Conservation (phyloP, 2,113 vertebrate genomes). For the Dipodomys spectabilis region DNA sequence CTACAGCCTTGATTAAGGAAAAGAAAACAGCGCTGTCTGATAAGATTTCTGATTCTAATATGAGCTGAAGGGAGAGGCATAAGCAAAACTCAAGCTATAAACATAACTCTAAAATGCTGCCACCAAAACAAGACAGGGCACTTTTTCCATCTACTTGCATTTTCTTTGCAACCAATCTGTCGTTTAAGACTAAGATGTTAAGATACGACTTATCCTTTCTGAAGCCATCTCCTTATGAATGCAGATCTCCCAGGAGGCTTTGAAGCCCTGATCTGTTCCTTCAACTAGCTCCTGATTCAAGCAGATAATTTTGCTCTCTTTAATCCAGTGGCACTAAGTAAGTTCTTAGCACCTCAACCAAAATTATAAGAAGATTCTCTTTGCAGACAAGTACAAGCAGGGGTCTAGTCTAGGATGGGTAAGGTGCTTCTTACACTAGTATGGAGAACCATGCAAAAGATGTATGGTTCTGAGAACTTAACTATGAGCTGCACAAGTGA, state of each 20-base stretch:
- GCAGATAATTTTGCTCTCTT: conserved; percentile 75
- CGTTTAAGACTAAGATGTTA: conserved; percentile 71
- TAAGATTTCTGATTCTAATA: not conserved
- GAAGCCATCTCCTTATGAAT: conserved; percentile 69
- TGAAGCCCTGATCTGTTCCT: conserved; percentile 61
- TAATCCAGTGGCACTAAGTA: conserved; percentile 73
- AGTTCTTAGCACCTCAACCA: conserved; percentile 59
- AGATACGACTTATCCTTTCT: conserved; percentile 63
- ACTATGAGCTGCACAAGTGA: not conserved
- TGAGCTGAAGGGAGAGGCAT: not conserved
- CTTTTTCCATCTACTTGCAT: conserved; percentile 55
- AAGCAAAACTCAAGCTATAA: not conserved
- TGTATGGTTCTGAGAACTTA: not conserved
- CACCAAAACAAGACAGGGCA: conserved; percentile 14
- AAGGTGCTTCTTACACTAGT: not conserved
- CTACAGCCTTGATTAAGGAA: not conserved
- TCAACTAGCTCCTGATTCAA: conserved; percentile 71
- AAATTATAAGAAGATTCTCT: conserved; percentile 50
- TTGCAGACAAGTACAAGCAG: conserved; percentile 28
- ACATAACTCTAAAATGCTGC: not conserved
- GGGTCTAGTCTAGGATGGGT: not conserved
- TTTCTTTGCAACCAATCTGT: conserved; percentile 75
- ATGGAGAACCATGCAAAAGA: not conserved
- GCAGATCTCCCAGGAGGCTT: conserved; percentile 70
- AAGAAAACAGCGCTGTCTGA: conserved; percentile 9